Percentiles rank a stretch among this genome's conserved stretches.
Evolutionary conservation across 2,797 vertebrate genomes (phyloP).

Genomic region (Saxicola maurus): DNA sequence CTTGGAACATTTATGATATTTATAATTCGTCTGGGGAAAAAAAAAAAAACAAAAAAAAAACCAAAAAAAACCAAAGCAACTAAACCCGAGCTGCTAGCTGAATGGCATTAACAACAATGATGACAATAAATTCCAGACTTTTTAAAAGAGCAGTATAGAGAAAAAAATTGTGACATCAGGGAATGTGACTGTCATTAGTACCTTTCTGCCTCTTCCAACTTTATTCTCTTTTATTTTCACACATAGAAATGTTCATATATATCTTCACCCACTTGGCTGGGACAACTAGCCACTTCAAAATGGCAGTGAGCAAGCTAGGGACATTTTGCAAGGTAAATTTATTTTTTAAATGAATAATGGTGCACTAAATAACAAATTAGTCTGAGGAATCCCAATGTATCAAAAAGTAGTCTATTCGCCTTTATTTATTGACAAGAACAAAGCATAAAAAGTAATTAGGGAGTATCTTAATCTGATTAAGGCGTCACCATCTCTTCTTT

Average conservation of each 20-base stretch:
- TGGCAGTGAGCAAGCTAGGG: not conserved
- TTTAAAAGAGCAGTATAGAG: not conserved
- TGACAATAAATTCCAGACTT: not conserved
- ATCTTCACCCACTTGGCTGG: not conserved
- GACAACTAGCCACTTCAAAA: not conserved
- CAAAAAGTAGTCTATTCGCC: not conserved
- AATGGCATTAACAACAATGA: not conserved
- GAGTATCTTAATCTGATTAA: not conserved
- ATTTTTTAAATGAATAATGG: not conserved
- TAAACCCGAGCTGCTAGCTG: not conserved
- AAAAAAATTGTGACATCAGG: not conserved
- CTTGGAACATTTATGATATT: conserved; percentile 23
- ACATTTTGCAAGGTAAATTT: not conserved
- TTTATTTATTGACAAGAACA: not conserved
- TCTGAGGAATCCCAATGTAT: not conserved
- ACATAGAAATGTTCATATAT: not conserved
- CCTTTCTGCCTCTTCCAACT: not conserved
- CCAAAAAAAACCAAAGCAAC: not conserved
- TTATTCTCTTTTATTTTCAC: not conserved
- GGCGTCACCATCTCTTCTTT: not conserved
- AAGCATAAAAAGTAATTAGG: not conserved
- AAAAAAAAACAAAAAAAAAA: not conserved
- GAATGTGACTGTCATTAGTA: not conserved
- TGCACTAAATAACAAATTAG: not conserved
- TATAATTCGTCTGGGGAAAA: not conserved